These are phyloP conservation scores for Fabriciana adippe DNA, from an alignment of 2,888 invertebrate genomes.

Conservation along the genomic window DNA sequence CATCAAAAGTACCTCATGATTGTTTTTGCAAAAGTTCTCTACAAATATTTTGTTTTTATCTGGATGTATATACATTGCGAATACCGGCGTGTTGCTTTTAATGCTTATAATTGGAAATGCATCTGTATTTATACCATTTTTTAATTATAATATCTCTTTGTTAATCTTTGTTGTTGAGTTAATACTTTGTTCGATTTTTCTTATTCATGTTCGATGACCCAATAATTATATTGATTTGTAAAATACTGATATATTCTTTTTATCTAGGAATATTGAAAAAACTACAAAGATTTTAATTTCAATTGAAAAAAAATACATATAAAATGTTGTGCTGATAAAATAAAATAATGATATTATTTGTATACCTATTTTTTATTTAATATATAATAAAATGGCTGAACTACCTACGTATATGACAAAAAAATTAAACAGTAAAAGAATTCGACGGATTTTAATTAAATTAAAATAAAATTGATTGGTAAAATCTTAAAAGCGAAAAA, in stretches of 20 bases:
- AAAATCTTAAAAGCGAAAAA: no score
- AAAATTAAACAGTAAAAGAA: no score
- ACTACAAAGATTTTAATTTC: no score
- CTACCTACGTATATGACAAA: no score
- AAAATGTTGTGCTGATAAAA: no score
- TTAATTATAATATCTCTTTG: constrained; percentile 14
- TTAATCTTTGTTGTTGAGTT: constrained; percentile 15
- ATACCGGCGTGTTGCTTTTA: neutral
- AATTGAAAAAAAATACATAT: no score
- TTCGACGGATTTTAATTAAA: no score
- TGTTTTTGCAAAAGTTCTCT: constrained; percentile 10
- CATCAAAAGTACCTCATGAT: constrained; percentile 16
- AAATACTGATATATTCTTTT: neutral
- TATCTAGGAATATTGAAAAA: no score
- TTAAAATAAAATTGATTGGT: no score
- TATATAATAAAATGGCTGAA: no score
- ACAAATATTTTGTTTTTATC: constrained; percentile 11
- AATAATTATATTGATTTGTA: neutral
- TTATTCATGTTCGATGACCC: neutral
- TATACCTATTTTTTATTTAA: no score
- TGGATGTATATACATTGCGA: neutral
- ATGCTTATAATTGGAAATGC: neutral
- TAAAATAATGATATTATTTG: no score
- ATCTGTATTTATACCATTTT: constrained; percentile 2
- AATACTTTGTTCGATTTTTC: constrained; percentile 10